phyloP scores from a whole-genome alignment of 2,888 invertebrate species.

The Andrena flavipes region DNA sequence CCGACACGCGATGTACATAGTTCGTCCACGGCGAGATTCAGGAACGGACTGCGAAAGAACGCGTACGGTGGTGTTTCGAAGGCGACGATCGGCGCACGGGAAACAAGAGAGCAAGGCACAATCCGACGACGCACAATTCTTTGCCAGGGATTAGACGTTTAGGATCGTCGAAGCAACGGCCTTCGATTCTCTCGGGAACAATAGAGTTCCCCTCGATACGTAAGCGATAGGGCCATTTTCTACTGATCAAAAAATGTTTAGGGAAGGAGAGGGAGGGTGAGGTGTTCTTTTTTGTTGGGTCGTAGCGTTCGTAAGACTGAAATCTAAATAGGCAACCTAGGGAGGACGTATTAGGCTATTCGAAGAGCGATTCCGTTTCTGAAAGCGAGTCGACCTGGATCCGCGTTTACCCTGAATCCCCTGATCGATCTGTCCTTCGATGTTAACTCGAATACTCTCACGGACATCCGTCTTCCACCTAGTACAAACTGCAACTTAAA shows the following conservation, averaged over 20 bases:
- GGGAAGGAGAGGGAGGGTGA: not conserved
- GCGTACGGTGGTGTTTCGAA: not conserved
- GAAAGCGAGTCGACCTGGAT: constrained; percentile 17
- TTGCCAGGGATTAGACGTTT: constrained; percentile 49
- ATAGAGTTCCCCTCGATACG: constrained; percentile 62
- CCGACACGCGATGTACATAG: constrained; percentile 7
- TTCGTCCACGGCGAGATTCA: constrained; percentile 20
- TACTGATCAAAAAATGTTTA: constrained; percentile 28
- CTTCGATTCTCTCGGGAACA: constrained; percentile 66
- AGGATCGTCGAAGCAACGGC: constrained; percentile 54
- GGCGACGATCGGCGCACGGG: not conserved
- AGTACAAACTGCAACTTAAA: constrained; percentile 77
- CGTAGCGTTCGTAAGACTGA: constrained; percentile 62
- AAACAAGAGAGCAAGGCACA: not conserved
- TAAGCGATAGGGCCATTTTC: constrained; percentile 52
- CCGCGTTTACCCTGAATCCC: constrained; percentile 19
- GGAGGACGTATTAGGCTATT: constrained; percentile 10
- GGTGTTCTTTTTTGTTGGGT: constrained; percentile 12
- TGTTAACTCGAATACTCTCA: constrained; percentile 59
- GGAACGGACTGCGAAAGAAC: constrained; percentile 9
- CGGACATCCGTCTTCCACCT: constrained; percentile 79
- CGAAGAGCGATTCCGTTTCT: constrained; percentile 37
- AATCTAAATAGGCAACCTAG: constrained; percentile 18
- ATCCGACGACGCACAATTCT: constrained; percentile 53
- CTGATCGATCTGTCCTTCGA: constrained; percentile 58